These are phyloP conservation scores for Callinectes sapidus DNA, from an alignment of 2,888 invertebrate genomes.

Conservation along the genomic window DNA sequence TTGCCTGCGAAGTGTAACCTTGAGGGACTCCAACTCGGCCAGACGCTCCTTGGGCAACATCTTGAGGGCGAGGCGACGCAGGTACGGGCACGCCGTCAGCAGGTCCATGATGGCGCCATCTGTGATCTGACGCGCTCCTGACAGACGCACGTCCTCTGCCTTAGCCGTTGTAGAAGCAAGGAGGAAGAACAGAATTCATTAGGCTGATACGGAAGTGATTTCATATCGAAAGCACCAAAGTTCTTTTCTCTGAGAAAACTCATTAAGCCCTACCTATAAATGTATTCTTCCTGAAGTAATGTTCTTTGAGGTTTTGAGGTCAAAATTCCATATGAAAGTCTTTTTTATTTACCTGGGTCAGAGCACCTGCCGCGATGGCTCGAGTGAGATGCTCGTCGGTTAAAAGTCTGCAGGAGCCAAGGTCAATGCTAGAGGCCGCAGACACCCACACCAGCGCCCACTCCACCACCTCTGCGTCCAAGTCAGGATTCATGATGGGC, in stretches of 20 bases:
- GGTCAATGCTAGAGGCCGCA: conserved; percentile 34
- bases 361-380: conserved; percentile 49
- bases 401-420: conserved; percentile 55
- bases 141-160: conserved; percentile 59
- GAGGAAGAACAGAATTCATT: background rate
- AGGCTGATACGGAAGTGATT: background rate
- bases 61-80: conserved; percentile 64
- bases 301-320: background rate
- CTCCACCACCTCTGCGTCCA: conserved; percentile 51
- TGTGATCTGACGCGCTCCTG: conserved; percentile 53
- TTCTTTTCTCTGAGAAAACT: background rate
- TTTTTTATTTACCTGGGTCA: conserved; percentile 49
- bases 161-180: background rate
- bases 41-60: conserved; percentile 64
- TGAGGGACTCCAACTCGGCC: conserved; percentile 63
- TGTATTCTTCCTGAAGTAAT: background rate
- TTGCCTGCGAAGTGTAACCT: conserved; percentile 48
- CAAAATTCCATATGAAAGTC: background rate
- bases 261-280: too few relatives aligned
- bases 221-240: background rate
- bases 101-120: conserved; percentile 48
- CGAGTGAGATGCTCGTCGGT: conserved; percentile 46
- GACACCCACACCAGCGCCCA: conserved; percentile 60
- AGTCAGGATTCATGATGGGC: conserved; percentile 45
- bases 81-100: conserved; percentile 45